A percentile compares a stretch with the other conserved stretches of the same genome.
Evolutionary conservation across 2,888 invertebrate species (phyloP).

Genomic region (Phortica magna): DNA sequence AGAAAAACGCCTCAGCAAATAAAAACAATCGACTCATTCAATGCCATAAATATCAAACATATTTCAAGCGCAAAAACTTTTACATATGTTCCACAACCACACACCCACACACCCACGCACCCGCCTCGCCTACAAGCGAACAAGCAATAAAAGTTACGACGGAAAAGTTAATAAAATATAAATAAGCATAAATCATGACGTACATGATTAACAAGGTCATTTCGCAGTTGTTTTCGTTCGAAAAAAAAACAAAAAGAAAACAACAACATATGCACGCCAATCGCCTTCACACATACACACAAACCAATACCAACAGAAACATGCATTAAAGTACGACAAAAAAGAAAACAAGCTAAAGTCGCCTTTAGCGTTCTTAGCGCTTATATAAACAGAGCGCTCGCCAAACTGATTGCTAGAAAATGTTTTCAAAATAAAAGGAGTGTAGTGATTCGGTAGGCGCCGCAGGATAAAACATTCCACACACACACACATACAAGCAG

Average conservation of each 20-base stretch:
- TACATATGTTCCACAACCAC: not conserved
- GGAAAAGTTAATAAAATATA: constrained; percentile 65
- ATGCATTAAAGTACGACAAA: not conserved
- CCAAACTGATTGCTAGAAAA: constrained; percentile 1
- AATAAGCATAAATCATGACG: constrained; percentile 69
- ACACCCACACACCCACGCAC: no score
- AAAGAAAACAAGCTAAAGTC: not conserved
- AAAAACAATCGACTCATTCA: not conserved
- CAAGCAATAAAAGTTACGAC: constrained; percentile 1
- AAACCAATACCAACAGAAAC: constrained; percentile 26
- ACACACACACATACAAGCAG: constrained; percentile 23
- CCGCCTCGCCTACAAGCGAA: not conserved
- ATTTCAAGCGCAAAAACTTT: constrained; percentile 12
- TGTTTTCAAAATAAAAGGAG: not conserved
- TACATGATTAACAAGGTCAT: constrained; percentile 70
- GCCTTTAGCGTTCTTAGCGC: not conserved
- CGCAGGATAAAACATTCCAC: constrained; percentile 52
- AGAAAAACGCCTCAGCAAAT: no score
- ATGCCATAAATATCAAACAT: constrained; percentile 24
- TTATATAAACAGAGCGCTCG: constrained; percentile 6
- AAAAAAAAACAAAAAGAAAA: constrained; percentile 15
- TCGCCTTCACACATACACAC: constrained; percentile 38
- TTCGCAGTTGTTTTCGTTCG: constrained; percentile 58
- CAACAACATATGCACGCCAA: constrained; percentile 2
- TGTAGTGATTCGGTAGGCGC: constrained; percentile 24